A percentile compares a stretch with the other conserved stretches of the same genome.
Evolutionary conservation across 2,113 vertebrate species (phyloP).

Genomic region (Chaenocephalus aceratus): DNA sequence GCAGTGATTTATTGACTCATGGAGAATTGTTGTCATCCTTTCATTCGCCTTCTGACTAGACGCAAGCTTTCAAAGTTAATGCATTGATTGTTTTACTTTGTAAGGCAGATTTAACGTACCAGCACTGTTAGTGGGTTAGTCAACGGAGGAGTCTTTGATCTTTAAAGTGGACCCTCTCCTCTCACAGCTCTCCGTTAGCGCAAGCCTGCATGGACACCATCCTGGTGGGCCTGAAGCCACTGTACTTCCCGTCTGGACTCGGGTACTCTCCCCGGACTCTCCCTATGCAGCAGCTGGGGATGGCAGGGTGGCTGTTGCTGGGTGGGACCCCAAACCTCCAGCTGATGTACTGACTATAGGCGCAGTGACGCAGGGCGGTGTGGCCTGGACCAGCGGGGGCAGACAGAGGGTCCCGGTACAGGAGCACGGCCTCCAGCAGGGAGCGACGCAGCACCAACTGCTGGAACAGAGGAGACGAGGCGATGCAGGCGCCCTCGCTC

Average conservation of each 20-base stretch:
- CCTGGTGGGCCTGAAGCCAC: constrained; percentile 59
- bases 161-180: not conserved
- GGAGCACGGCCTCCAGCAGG: constrained; percentile 77
- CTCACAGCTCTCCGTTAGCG: constrained; percentile 23
- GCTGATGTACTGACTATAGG: constrained; percentile 82
- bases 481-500: constrained; percentile 74
- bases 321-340: constrained; percentile 85
- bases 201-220: constrained; percentile 1
- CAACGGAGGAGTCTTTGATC: not conserved
- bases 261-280: constrained; percentile 82
- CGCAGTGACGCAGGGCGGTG: constrained; percentile 76
- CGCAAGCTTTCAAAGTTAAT: not conserved
- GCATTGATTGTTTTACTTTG: not conserved
- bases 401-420: constrained; percentile 84
- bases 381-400: not conserved
- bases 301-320: constrained; percentile 64
- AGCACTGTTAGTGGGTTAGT: constrained; percentile 14
- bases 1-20: constrained; percentile 1
- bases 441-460: constrained; percentile 78
- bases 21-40: not conserved
- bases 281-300: constrained; percentile 88
- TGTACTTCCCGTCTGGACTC: constrained; percentile 73
- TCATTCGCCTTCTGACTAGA: not conserved
- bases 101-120: not conserved
- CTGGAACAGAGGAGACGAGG: constrained; percentile 76